Conservation (phyloP, 2,797 vertebrate genomes). For the Helarctos malayanus region DNA sequence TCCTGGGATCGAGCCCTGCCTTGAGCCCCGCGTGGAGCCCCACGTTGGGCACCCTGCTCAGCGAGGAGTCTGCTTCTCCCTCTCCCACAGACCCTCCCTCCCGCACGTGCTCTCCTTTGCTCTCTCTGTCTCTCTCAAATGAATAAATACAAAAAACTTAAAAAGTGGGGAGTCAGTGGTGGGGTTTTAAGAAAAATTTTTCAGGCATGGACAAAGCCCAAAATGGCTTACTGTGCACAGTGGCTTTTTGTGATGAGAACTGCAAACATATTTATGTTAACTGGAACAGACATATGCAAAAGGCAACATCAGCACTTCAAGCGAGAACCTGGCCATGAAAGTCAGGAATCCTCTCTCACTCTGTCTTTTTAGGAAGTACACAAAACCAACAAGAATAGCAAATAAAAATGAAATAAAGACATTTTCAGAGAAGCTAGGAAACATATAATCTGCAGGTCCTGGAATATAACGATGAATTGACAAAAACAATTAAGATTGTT, state of each 20-base stretch:
- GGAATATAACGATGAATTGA: background rate
- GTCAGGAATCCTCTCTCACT: background rate
- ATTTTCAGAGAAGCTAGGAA: background rate
- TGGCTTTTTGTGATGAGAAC: background rate
- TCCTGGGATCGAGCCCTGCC: background rate
- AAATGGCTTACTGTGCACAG: background rate
- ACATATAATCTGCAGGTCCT: background rate
- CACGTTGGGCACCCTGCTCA: background rate
- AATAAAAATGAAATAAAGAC: background rate
- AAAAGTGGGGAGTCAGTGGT: background rate
- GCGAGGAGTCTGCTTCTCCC: background rate
- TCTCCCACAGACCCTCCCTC: background rate
- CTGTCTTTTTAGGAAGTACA: background rate
- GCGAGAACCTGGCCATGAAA: background rate
- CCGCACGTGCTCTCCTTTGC: background rate
- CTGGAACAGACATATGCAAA: background rate
- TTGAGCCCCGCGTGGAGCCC: background rate
- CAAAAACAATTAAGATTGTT: background rate
- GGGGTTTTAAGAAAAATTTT: background rate
- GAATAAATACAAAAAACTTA: background rate
- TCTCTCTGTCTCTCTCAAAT: background rate
- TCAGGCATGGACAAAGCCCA: background rate
- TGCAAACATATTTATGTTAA: background rate
- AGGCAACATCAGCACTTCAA: background rate
- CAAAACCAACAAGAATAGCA: slow-evolving; percentile 11